phyloP scores from a whole-genome alignment of 2,888 invertebrate genomes.

The Belgica antarctica region DNA sequence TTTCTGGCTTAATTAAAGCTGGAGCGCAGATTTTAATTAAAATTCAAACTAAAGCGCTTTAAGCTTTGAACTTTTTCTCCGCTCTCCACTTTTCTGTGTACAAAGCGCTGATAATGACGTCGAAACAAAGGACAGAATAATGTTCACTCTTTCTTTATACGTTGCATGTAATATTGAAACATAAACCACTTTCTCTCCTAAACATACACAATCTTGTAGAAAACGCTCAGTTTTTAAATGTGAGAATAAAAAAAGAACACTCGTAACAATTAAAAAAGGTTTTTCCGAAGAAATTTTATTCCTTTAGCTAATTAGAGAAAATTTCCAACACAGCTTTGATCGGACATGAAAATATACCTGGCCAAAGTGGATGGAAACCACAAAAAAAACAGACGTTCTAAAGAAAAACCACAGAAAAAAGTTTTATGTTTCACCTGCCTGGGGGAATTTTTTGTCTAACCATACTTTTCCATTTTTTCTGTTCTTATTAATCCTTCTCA shows the following conservation, averaged over 20 bases:
- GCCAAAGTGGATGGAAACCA: not conserved
- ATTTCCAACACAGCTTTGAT: not conserved
- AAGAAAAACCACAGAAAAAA: not conserved
- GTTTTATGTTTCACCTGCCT: conserved; percentile 12
- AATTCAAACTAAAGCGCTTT: conserved; percentile 14
- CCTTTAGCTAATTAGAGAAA: not conserved
- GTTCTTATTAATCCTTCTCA: too few species aligned
- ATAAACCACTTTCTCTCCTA: not conserved
- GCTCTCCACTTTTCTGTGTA: not conserved
- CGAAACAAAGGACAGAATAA: not conserved
- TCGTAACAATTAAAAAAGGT: not conserved
- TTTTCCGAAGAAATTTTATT: not conserved
- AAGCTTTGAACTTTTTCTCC: not conserved
- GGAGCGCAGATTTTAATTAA: conserved; percentile 16
- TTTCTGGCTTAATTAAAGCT: too few species aligned
- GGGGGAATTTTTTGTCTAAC: not conserved
- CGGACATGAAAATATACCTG: not conserved
- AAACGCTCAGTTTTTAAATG: conserved; percentile 7
- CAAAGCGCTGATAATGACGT: conserved; percentile 13
- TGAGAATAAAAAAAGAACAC: not conserved
- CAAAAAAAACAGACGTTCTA: not conserved
- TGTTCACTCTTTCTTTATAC: not conserved
- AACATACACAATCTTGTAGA: not conserved
- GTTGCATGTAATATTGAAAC: not conserved
- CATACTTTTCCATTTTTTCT: not conserved